Conservation (phyloP, 2,797 vertebrate genomes). For the Tenualosa ilisha region DNA sequence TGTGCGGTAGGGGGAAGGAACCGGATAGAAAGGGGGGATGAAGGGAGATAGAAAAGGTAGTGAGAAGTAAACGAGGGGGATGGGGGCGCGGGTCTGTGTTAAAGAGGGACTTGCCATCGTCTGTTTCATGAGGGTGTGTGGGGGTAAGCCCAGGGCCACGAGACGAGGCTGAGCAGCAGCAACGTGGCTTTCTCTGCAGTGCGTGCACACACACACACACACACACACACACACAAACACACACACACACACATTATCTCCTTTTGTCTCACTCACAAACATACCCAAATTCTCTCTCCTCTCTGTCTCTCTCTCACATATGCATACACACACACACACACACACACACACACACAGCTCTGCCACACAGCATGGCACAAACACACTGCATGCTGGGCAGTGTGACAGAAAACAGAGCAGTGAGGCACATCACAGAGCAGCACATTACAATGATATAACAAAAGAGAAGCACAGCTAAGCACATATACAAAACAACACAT, state of each 20-base stretch:
- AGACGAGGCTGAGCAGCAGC: slow-evolving; percentile 19
- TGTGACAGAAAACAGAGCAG: slow-evolving; percentile 25
- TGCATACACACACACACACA: background rate
- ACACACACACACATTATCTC: background rate
- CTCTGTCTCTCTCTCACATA: background rate
- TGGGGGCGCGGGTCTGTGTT: background rate
- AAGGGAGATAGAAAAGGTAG: background rate
- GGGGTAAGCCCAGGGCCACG: slow-evolving; percentile 21
- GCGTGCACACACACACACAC: slow-evolving; percentile 5
- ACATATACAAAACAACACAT: slow-evolving; percentile 5
- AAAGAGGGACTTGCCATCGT: background rate
- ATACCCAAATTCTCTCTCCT: background rate
- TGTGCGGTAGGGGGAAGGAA: slow-evolving; percentile 4
- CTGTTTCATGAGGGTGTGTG: slow-evolving; percentile 14
- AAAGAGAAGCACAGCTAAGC: slow-evolving; percentile 21
- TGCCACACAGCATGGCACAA: slow-evolving; percentile 16
- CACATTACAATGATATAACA: slow-evolving; percentile 19
- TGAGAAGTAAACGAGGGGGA: background rate
- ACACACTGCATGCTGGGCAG: slow-evolving; percentile 24
- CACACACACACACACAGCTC: background rate
- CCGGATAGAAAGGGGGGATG: background rate
- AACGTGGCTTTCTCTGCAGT: background rate
- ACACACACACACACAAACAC: slow-evolving; percentile 10
- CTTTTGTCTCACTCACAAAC: background rate
- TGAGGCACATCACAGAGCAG: slow-evolving; percentile 15